These are phyloP conservation scores for Plagodis dolabraria DNA, from an alignment of 2,888 invertebrate species.

Conservation along the genomic window DNA sequence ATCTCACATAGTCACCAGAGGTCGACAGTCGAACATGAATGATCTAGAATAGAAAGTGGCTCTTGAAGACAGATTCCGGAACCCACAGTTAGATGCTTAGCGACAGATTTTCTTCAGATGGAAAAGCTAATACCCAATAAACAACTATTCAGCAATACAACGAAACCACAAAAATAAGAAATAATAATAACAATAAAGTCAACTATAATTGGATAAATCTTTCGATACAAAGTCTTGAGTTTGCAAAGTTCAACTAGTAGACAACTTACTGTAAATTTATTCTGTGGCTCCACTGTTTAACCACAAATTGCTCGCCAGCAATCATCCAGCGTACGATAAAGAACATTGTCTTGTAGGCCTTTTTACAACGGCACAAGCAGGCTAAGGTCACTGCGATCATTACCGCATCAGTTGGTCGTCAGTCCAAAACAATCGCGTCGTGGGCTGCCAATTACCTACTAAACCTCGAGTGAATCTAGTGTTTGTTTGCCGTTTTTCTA, in stretches of 20 bases:
- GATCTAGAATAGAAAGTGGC: too few species aligned
- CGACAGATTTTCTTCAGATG: too few species aligned
- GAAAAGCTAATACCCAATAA: too few species aligned
- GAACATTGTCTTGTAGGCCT: constrained; percentile 35
- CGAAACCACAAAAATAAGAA: too few species aligned
- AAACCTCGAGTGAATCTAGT: constrained; percentile 48
- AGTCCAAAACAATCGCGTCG: constrained; percentile 68
- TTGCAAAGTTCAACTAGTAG: neutral
- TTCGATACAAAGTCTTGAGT: neutral
- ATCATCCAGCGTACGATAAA: constrained; percentile 10
- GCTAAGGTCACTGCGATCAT: constrained; percentile 69
- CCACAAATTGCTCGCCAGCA: constrained; percentile 21
- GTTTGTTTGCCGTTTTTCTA: constrained; percentile 31
- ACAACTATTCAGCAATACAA: too few species aligned
- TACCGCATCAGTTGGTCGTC: constrained; percentile 52
- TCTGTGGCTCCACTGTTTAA: neutral
- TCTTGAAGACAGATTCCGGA: too few species aligned
- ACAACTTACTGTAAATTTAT: neutral
- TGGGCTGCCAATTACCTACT: constrained; percentile 65
- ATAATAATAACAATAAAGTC: too few species aligned
- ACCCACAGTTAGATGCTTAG: too few species aligned
- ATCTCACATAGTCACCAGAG: too few species aligned
- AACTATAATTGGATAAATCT: too few species aligned
- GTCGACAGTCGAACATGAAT: too few species aligned
- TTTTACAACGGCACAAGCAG: constrained; percentile 46